These are phyloP conservation scores for Myotis lucifugus DNA, from an alignment of 2,113 vertebrate genomes.

Conservation along the genomic window DNA sequence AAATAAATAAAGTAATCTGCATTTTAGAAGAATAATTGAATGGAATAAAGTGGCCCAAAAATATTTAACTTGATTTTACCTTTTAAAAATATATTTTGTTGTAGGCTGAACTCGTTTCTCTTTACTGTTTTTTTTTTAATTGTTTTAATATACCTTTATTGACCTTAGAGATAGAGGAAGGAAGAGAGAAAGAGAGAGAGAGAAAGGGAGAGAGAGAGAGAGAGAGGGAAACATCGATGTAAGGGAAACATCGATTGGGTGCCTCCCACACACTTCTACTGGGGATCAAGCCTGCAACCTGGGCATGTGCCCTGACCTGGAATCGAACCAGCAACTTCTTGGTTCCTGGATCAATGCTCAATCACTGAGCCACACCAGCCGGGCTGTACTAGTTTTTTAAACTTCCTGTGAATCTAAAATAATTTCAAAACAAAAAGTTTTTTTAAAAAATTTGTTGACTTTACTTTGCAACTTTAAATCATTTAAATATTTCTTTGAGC, in stretches of 20 bases:
- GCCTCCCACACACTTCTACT: too few species aligned
- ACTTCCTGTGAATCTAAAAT: neutral
- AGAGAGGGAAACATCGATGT: too few species aligned
- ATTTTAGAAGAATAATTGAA: conserved; percentile 34
- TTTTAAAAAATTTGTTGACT: neutral
- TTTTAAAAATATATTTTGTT: neutral
- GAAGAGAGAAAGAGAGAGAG: too few species aligned
- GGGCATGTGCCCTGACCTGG: too few species aligned
- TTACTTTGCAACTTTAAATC: neutral
- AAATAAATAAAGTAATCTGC: conserved; percentile 7
- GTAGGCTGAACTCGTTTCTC: neutral
- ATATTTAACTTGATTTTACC: conserved; percentile 45
- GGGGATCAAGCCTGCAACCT: too few species aligned
- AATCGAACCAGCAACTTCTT: too few species aligned
- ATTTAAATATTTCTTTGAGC: neutral
- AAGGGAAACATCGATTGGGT: too few species aligned
- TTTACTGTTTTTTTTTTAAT: neutral
- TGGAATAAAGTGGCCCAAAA: neutral
- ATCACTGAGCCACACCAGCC: too few species aligned
- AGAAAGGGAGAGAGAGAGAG: too few species aligned
- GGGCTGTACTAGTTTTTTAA: neutral
- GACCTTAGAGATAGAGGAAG: too few species aligned
- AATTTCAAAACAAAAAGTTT: conserved; percentile 40
- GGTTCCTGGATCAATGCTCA: too few species aligned
- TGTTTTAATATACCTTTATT: too few species aligned